Base-by-base conservation (phyloP, 2,888 invertebrate genomes). In the Mantis religiosa region DNA sequence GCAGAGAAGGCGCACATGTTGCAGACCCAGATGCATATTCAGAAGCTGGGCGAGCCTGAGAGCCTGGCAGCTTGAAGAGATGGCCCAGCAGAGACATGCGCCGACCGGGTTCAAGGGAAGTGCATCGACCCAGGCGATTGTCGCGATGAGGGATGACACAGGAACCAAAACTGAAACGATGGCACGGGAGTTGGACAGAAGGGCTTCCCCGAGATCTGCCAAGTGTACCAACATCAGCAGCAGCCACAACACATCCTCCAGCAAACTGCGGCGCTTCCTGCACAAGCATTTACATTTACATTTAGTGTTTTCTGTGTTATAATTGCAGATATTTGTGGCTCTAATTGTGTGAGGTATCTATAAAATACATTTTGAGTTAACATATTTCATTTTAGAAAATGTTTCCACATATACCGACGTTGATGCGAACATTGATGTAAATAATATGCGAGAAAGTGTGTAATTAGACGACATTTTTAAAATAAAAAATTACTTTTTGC, bases 1-100 rank as follows among this genome's bases (percentile, higher is more conserved):
- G 7, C 91, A 91, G 47, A 91, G 83, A 20, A 91, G 91, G 8
- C 92, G 92, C 71, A 93, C 91, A 84, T 92, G 92, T 12, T 88
- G 82, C 28, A 90, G 82, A 82, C 90, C 91, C n/a, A 92, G 87
- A 9, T 90, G 91, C 30, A 90, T 27, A 15, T 14, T 28, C 54
- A 54, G 6, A 88, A 90, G 82, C 47, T 90, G 89, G 27, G 84
- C 47, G 41, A 89, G n/a, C 3, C 88, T 41, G 27, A 88, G 85
- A 8, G 90, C 90, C 88, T 92, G 92, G 88, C 90, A 91, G 91
- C 88, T 88, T 87, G 89, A 90, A 27, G 90, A 87, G 86, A 86
- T 34, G 83, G 90, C 30, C 81, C 86, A 88, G 54, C 54, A 71
- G 54, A 71, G 54, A 3, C 54, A 71, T 20, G 54, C 28, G 6